Conservation (phyloP, 2,888 invertebrate genomes). For the Biston betularia region DNA sequence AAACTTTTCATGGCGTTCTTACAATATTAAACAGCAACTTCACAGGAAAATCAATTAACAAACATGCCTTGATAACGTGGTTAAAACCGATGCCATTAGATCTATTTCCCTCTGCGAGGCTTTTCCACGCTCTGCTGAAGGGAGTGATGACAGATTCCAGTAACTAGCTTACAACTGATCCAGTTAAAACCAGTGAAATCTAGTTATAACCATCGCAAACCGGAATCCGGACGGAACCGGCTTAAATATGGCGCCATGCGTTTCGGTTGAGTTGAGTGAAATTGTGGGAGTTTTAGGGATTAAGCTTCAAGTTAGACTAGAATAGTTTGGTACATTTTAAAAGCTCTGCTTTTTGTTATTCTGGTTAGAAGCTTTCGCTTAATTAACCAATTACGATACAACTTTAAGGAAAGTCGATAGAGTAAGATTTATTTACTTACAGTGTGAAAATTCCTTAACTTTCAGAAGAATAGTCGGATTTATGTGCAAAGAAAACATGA, state of each 20-base stretch:
- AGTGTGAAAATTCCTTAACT: too few species aligned
- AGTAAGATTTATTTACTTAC: too few species aligned
- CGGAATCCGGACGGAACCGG: background rate
- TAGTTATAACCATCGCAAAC: slow-evolving; percentile 14
- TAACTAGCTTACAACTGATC: slow-evolving; percentile 19
- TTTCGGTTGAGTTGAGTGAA: background rate
- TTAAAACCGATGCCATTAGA: slow-evolving; percentile 1
- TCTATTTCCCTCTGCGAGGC: slow-evolving; percentile 3
- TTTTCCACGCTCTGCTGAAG: slow-evolving; percentile 32
- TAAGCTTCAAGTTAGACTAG: slow-evolving; percentile 2
- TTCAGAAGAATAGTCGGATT: too few species aligned
- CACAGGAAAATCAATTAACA: too few species aligned
- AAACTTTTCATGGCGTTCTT: too few species aligned
- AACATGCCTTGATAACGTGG: background rate
- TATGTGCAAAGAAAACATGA: too few species aligned
- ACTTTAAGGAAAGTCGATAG: background rate
- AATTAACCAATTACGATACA: background rate
- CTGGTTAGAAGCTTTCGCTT: background rate
- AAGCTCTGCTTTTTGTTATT: slow-evolving; percentile 2
- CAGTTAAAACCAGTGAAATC: slow-evolving; percentile 16
- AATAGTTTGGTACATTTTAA: background rate
- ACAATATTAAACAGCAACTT: too few species aligned
- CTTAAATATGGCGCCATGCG: slow-evolving; percentile 14
- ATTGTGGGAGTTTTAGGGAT: slow-evolving; percentile 13
- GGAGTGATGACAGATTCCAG: slow-evolving; percentile 21